Percentiles rank a stretch among this genome's conserved stretches.
phyloP scores from a whole-genome alignment of 2,888 invertebrate species.

The Lithophane semibrunnea region DNA sequence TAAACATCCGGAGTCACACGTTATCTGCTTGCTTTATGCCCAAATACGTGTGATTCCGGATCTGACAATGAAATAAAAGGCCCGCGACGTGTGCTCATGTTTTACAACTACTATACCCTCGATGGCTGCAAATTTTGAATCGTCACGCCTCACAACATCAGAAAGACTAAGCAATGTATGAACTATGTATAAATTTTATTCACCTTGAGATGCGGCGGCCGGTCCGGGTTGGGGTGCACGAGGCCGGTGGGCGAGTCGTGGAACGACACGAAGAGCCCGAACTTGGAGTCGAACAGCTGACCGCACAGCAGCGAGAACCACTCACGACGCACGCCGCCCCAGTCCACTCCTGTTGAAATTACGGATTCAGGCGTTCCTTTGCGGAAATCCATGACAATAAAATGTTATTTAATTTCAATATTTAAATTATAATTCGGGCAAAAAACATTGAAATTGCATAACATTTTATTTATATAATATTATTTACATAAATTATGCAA shows the following conservation, averaged over 20 bases:
- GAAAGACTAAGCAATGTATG: too few relatives aligned
- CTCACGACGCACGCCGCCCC: constrained; percentile 98
- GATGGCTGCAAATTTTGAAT: too few relatives aligned
- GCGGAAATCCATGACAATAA: fast-evolving
- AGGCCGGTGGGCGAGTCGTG: constrained; percentile 95
- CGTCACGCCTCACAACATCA: too few relatives aligned
- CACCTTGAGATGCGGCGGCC: constrained; percentile 24
- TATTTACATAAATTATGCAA: not conserved
- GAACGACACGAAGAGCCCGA: constrained; percentile 96
- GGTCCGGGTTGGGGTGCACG: constrained; percentile 22
- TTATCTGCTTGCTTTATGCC: too few relatives aligned
- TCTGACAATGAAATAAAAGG: too few relatives aligned
- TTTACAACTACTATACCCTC: too few relatives aligned
- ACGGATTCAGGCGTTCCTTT: not conserved
- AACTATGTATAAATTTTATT: not conserved
- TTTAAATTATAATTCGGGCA: not conserved
- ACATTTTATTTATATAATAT: not conserved
- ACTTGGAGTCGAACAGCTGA: constrained; percentile 95
- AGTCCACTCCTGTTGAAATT: constrained; percentile 95
- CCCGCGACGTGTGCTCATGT: too few relatives aligned
- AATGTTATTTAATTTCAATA: not conserved
- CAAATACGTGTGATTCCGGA: too few relatives aligned
- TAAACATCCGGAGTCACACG: too few relatives aligned
- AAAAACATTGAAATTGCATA: too few relatives aligned
- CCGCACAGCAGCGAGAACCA: constrained; percentile 98